These are phyloP conservation scores for Rousettus leschenaultii DNA, from an alignment of 2,113 vertebrate genomes.

Conservation along the genomic window DNA sequence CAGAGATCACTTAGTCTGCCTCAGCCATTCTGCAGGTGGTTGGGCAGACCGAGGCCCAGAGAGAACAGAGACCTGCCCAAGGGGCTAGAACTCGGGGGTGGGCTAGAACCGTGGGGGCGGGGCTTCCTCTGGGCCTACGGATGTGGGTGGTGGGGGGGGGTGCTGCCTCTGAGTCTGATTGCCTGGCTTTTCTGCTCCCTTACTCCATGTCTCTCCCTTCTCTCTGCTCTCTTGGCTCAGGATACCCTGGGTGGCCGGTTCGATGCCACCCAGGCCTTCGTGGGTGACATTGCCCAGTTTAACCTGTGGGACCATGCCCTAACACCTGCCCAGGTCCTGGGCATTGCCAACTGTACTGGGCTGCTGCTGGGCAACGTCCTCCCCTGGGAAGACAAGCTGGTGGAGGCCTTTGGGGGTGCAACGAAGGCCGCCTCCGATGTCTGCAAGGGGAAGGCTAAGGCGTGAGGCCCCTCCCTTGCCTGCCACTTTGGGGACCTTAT, in stretches of 20 bases:
- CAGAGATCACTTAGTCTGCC: not conserved
- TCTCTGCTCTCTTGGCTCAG: slow-evolving; percentile 78
- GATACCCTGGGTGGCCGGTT: slow-evolving; percentile 93
- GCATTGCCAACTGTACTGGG: slow-evolving; percentile 90
- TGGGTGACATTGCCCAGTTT: slow-evolving; percentile 95
- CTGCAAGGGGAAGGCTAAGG: slow-evolving; percentile 88
- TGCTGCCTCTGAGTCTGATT: not conserved
- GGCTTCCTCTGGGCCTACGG: not conserved
- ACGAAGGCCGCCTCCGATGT: slow-evolving; percentile 87
- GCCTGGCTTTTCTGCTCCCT: not conserved
- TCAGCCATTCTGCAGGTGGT: not conserved
- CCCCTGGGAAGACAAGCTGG: slow-evolving; percentile 92
- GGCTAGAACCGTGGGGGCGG: fast-evolving
- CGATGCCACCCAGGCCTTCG: slow-evolving; percentile 95
- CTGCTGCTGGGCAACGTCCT: slow-evolving; percentile 90
- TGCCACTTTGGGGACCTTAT: slow-evolving; percentile 28
- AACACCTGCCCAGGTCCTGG: slow-evolving; percentile 87
- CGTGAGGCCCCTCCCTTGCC: slow-evolving; percentile 76
- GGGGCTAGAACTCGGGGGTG: not conserved
- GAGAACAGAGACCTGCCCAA: not conserved
- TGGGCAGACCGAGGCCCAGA: not conserved
- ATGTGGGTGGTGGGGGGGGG: too few species aligned
- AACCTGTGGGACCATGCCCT: slow-evolving; percentile 94
- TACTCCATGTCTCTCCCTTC: not conserved
- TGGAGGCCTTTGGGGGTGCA: slow-evolving; percentile 93